Base-by-base conservation (phyloP, 1,140 invertebrate species). In the Cheumatopsyche charites region DNA sequence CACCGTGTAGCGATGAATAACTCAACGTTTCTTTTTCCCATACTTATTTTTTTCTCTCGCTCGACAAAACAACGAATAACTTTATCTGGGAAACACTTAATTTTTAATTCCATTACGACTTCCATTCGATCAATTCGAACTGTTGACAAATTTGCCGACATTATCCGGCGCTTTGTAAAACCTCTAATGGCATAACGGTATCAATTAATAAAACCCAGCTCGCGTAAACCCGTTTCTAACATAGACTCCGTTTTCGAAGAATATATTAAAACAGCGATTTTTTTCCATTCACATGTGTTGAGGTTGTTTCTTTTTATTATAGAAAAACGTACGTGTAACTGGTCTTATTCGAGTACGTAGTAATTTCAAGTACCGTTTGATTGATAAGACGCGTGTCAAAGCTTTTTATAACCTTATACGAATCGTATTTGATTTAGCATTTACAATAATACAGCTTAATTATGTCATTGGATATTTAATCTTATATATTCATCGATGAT, bases 121-220 rank as follows among this genome's bases (percentile, higher is more conserved):
- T 3, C 9, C 12, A 58, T 21, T 12, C 55, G n/a, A 9, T 23
- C 23, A 13, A 15, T 58, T 12, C 11, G 25, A 13, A 13, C 11
- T 21, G 9, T 49, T 71, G 55, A 74, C 61, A 68, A 71, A 74
- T 74, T 62, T 55, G 61, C 62, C 63, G 41, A 47, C 63, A 65
- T 73, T 52, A 70, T 67, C 68, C 52, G 6, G 29, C 21, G 58
- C 58, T 73, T 70, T 66, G 72, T 70, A 43, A 55, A 62, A 69
- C 73, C 65, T 68, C 73, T 71, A 71, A 74, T 71, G 41, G 43
- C 29, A 71, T 74, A 74, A 74, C 73, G 69, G 63, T 68, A 49
- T 61, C 55, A 63, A 74, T 74, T 74, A 74, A 74, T 74, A 68
- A 66, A 73, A 70, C 41, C 62, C 15, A 42, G 7, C 13, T 13